These are phyloP conservation scores for Thripadectes ignobilis DNA, from an alignment of 2,797 vertebrate genomes.

Conservation along the genomic window DNA sequence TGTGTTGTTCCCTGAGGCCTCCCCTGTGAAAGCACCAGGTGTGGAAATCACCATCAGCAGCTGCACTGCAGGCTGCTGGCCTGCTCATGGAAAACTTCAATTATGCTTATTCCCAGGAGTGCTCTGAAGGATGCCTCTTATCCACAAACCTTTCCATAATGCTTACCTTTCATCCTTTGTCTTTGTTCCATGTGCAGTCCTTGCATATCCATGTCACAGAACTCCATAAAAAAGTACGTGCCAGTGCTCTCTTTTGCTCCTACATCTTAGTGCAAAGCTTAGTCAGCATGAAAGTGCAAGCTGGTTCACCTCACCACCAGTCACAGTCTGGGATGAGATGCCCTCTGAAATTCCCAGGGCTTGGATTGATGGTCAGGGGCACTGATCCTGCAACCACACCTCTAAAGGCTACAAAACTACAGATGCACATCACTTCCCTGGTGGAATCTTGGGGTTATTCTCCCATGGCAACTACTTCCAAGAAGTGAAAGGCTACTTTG, in stretches of 20 bases:
- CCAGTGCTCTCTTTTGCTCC: background rate
- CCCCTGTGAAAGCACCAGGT: background rate
- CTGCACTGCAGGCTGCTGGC: background rate
- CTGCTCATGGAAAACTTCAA: background rate
- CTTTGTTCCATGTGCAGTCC: background rate
- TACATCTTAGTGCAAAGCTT: background rate
- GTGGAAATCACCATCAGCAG: background rate
- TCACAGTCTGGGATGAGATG: background rate
- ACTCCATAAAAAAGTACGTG: background rate
- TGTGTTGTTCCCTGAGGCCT: fast-evolving
- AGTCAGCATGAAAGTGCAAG: background rate
- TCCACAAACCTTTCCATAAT: background rate
- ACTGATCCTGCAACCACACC: background rate
- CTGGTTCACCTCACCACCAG: background rate
- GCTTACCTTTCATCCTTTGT: background rate
- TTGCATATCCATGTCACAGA: background rate
- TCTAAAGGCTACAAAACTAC: fast-evolving
- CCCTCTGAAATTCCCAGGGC: background rate
- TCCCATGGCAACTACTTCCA: background rate
- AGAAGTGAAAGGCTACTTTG: background rate
- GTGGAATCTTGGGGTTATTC: background rate
- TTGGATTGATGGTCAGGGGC: background rate
- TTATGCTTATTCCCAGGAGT: background rate
- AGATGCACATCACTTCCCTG: background rate
- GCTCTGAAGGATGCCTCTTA: background rate